Percentiles rank a stretch among this genome's conserved stretches.
Evolutionary conservation across 2,888 invertebrate species (phyloP).

Genomic region (Cephonodes hylas): DNA sequence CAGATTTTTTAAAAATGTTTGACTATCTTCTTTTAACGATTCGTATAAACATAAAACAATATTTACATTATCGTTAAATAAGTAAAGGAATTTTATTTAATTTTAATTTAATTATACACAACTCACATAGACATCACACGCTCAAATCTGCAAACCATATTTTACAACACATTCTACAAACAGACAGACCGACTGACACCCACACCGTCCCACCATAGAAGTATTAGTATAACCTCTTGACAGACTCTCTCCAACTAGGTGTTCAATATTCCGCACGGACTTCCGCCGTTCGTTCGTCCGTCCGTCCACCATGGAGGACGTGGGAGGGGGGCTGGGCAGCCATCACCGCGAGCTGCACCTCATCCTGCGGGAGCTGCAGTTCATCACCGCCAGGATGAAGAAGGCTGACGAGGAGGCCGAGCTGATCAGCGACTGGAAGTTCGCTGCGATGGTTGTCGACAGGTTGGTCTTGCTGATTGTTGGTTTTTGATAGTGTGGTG

Average conservation of each 20-base stretch:
- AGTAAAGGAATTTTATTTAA: too few relatives aligned
- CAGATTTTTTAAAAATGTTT: too few relatives aligned
- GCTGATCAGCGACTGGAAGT: constrained; percentile 98
- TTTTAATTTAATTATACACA: too few relatives aligned
- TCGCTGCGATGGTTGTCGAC: constrained; percentile 99
- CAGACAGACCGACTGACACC: not conserved
- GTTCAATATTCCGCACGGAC: constrained; percentile 77
- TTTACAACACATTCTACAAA: not conserved
- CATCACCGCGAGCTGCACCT: constrained; percentile 93
- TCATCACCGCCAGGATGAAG: constrained; percentile 96
- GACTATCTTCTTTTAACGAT: too few relatives aligned
- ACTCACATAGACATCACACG: too few relatives aligned
- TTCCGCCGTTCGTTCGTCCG: constrained; percentile 84
- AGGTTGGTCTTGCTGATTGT: constrained; percentile 78
- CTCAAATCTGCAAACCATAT: not conserved
- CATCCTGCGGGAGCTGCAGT: constrained; percentile 95
- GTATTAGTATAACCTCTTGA: constrained; percentile 5
- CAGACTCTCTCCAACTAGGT: constrained; percentile 41
- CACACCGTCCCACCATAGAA: not conserved
- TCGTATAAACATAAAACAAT: too few relatives aligned
- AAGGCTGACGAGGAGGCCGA: constrained; percentile 97
- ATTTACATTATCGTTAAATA: too few relatives aligned
- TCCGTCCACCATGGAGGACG: constrained; percentile 90
- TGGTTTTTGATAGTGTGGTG: too few relatives aligned
- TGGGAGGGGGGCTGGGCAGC: constrained; percentile 82